These are phyloP conservation scores for Hydropsyche betteni DNA, from an alignment of 2,888 invertebrate genomes.

Conservation along the genomic window DNA sequence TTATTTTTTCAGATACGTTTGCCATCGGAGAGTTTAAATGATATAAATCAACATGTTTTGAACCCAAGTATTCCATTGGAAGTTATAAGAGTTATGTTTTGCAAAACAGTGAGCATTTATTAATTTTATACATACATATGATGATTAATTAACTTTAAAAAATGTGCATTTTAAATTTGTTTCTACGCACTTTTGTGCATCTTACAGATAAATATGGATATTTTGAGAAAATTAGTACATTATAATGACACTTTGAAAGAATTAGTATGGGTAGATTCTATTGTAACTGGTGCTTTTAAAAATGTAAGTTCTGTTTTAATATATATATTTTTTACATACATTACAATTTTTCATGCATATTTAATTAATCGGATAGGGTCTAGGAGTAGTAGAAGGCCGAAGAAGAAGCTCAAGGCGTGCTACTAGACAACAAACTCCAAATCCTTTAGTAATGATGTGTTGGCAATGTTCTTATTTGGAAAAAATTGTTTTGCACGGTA, in stretches of 20 bases:
- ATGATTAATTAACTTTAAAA: neutral
- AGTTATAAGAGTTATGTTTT: slow-evolving; percentile 62
- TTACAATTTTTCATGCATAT: neutral
- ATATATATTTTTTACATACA: neutral
- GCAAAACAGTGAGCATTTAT: slow-evolving; percentile 59
- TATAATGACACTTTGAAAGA: slow-evolving; percentile 47
- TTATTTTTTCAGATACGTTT: slow-evolving; percentile 57
- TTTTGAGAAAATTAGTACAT: slow-evolving; percentile 46
- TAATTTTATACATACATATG: neutral
- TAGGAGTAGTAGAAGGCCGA: slow-evolving; percentile 57
- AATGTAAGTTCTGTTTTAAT: slow-evolving; percentile 39
- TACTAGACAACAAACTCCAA: slow-evolving; percentile 51
- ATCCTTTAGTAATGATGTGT: slow-evolving; percentile 61
- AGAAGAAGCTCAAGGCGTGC: slow-evolving; percentile 48
- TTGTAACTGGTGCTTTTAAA: slow-evolving; percentile 41
- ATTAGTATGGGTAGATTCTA: slow-evolving; percentile 49
- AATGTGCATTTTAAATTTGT: slow-evolving; percentile 25
- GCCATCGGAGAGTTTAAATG: slow-evolving; percentile 56
- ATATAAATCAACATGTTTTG: slow-evolving; percentile 58
- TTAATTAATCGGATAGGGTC: neutral
- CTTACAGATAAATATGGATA: slow-evolving; percentile 49
- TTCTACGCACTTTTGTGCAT: neutral
- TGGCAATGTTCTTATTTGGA: slow-evolving; percentile 61
- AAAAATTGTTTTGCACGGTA: slow-evolving; percentile 61
- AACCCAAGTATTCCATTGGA: slow-evolving; percentile 57